phyloP scores from a whole-genome alignment of 1,140 invertebrate genomes.

The Popillia japonica region DNA sequence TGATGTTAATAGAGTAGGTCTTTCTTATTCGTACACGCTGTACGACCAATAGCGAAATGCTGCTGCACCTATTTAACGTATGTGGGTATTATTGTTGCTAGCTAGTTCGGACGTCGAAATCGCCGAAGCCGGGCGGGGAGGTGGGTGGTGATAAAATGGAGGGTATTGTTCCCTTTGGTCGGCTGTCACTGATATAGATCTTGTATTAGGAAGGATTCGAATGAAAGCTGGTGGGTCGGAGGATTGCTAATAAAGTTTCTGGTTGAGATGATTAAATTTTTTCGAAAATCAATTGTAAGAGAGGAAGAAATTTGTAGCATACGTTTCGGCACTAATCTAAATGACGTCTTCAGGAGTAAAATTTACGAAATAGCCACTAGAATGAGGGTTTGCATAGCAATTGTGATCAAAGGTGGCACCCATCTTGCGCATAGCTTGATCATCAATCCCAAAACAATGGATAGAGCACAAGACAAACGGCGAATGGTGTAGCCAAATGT shows the following conservation, averaged over 20 bases:
- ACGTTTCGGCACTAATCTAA: no score
- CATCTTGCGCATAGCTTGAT: no score
- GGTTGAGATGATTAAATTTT: background rate
- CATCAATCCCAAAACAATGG: no score
- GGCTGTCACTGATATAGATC: background rate
- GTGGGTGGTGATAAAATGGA: background rate
- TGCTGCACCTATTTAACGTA: background rate
- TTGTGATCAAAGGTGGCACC: no score
- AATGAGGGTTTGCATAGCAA: no score
- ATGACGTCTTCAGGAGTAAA: no score
- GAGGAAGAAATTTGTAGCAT: no score
- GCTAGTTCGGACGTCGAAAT: background rate
- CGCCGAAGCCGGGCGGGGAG: background rate
- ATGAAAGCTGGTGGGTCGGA: background rate
- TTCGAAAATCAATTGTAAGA: no score
- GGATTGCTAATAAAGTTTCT: background rate
- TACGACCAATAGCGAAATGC: background rate
- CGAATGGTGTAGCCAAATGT: no score
- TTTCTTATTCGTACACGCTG: background rate
- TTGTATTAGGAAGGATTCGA: background rate
- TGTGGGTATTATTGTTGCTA: no score
- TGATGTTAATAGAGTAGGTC: background rate
- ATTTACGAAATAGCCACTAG: no score
- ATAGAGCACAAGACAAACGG: no score
- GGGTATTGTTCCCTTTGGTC: conserved; percentile 4